phyloP scores from a whole-genome alignment of 2,113 vertebrate species.

The Emydocephalus ijimae region DNA sequence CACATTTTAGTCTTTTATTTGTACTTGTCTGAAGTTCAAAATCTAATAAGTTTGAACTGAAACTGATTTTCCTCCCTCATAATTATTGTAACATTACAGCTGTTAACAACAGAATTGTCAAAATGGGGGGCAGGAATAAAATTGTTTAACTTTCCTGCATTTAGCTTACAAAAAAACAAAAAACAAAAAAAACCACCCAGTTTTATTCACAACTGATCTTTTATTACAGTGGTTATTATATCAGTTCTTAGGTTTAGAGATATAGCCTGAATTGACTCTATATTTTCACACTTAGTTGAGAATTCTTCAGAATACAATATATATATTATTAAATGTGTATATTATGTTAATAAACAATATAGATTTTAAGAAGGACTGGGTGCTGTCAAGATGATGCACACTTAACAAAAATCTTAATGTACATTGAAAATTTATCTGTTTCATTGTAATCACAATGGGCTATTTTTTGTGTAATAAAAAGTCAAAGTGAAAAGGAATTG shows the following conservation, averaged over 20 bases:
- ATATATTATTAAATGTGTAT: not conserved
- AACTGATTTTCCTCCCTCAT: not conserved
- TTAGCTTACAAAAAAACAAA: not conserved
- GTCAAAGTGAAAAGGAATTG: not conserved
- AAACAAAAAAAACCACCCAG: not conserved
- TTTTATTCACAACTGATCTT: not conserved
- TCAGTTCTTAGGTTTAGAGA: not conserved
- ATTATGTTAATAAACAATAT: conserved; percentile 26
- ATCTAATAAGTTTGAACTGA: not conserved
- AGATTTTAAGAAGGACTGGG: not conserved
- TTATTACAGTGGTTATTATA: not conserved
- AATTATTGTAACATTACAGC: not conserved
- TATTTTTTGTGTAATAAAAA: not conserved
- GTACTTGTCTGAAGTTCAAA: not conserved
- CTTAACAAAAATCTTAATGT: not conserved
- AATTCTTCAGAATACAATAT: not conserved
- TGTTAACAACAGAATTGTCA: not conserved
- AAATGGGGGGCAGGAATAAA: not conserved
- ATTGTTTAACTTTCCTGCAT: not conserved
- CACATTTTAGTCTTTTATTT: not conserved
- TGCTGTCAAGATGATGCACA: not conserved
- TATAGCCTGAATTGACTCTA: not conserved
- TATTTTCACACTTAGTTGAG: not conserved
- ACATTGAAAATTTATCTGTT: not conserved
- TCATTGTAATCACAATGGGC: not conserved